A percentile compares a stretch with the other conserved stretches of the same genome.
Conservation (phyloP, 2,797 vertebrate genomes). For the Centropyge bicolor region DNA sequence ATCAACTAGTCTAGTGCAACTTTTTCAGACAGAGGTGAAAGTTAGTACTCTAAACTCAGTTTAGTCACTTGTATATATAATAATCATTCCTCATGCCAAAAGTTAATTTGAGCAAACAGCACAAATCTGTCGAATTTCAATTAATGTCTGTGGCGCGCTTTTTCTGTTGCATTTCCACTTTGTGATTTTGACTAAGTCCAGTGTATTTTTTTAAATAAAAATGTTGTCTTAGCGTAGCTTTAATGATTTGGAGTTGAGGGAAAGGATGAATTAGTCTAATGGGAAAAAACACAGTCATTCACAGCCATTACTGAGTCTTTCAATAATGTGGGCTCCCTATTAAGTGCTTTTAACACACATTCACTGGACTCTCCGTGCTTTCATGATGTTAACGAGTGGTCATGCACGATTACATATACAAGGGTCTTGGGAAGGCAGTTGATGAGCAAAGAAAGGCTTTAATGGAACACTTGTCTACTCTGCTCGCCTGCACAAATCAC, state of each 20-base stretch:
- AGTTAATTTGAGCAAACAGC: background rate
- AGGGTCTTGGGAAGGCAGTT: conserved; percentile 62
- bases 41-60: background rate
- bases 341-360: conserved; percentile 79
- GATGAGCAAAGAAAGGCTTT: conserved; percentile 79
- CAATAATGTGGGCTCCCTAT: conserved; percentile 70
- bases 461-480: conserved; percentile 77
- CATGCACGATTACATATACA: conserved; percentile 78
- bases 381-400: conserved; percentile 82
- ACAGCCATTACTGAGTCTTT: conserved; percentile 63
- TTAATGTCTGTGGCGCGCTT: background rate
- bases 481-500: conserved; percentile 67
- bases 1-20: background rate
- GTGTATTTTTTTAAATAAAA: conserved; percentile 11
- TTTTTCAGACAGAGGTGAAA: background rate
- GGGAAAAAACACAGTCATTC: conserved; percentile 53
- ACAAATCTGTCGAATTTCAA: conserved; percentile 9
- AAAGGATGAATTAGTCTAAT: conserved; percentile 61
- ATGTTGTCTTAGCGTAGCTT: conserved; percentile 38
- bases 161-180: conserved; percentile 1
- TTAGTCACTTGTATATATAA: background rate
- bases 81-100: background rate
- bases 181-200: background rate
- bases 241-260: conserved; percentile 35
- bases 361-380: conserved; percentile 58